These are phyloP conservation scores for Oostethus manadensis DNA, from an alignment of 2,113 vertebrate genomes.

Conservation along the genomic window DNA sequence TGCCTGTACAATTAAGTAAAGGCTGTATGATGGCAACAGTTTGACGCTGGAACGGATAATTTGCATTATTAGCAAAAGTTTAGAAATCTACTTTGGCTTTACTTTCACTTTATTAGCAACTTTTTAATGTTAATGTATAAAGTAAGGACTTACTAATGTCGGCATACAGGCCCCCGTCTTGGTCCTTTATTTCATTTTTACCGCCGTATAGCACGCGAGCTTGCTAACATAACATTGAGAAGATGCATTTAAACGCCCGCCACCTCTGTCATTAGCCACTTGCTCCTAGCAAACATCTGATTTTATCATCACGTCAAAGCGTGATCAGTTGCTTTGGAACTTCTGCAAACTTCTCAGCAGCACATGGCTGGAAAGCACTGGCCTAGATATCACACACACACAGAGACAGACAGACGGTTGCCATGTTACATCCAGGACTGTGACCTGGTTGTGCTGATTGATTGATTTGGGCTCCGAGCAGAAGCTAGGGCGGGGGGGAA, in stretches of 20 bases:
- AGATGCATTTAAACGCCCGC: no score
- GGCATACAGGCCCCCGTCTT: neutral
- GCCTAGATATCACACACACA: slow-evolving; percentile 47
- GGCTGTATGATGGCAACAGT: no score
- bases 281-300: slow-evolving; percentile 36
- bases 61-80: no score
- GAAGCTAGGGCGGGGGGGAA: slow-evolving; percentile 37
- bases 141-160: no score
- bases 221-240: neutral
- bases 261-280: neutral
- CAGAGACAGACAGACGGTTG: slow-evolving; percentile 32
- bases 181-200: neutral
- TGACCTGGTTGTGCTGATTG: slow-evolving; percentile 75
- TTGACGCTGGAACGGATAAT: no score
- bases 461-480: slow-evolving; percentile 65
- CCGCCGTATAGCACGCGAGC: neutral
- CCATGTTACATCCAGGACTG: slow-evolving; percentile 59
- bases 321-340: slow-evolving; percentile 48
- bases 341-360: slow-evolving; percentile 43
- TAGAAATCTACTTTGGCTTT: no score
- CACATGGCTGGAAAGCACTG: slow-evolving; percentile 55
- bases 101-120: no score
- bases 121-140: no score
- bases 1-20: no score
- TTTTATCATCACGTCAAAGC: slow-evolving; percentile 34